A percentile compares a stretch with the other conserved stretches of the same genome.
Evolutionary conservation across 2,113 vertebrate genomes (phyloP).

Genomic region (Athene cunicularia): DNA sequence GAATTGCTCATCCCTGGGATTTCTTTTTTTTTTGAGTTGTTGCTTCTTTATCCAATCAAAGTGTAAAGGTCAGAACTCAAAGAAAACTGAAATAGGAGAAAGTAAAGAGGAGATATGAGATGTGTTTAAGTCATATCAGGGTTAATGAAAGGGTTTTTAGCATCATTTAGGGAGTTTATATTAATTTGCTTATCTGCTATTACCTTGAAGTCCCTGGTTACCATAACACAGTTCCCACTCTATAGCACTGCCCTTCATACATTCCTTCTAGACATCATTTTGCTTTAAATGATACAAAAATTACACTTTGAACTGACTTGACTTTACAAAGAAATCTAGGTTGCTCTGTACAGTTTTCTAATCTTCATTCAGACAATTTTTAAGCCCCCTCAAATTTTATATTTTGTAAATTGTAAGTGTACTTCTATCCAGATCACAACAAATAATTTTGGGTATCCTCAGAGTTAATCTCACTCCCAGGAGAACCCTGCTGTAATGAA

Average conservation of each 20-base stretch:
- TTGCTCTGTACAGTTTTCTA: neutral
- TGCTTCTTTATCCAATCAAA: neutral
- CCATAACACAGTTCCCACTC: neutral
- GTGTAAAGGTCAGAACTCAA: neutral
- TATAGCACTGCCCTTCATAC: neutral
- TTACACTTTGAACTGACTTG: neutral
- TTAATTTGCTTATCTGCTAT: neutral
- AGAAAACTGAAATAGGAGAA: neutral
- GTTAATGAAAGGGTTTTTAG: neutral
- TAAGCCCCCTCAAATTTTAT: neutral
- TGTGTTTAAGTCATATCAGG: neutral
- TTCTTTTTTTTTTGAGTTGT: neutral
- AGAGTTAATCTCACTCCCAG: neutral
- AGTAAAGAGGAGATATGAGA: neutral
- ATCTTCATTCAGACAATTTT: neutral
- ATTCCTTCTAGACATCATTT: neutral
- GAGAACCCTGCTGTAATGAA: neutral
- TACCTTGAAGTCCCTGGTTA: neutral
- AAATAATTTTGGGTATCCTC: neutral
- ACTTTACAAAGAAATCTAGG: neutral
- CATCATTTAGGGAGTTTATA: neutral
- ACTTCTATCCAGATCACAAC: neutral
- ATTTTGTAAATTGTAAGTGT: neutral
- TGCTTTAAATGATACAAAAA: neutral
- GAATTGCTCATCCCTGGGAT: accelerated